phyloP scores from a whole-genome alignment of 2,113 vertebrate genomes.

The Aythya baeri region DNA sequence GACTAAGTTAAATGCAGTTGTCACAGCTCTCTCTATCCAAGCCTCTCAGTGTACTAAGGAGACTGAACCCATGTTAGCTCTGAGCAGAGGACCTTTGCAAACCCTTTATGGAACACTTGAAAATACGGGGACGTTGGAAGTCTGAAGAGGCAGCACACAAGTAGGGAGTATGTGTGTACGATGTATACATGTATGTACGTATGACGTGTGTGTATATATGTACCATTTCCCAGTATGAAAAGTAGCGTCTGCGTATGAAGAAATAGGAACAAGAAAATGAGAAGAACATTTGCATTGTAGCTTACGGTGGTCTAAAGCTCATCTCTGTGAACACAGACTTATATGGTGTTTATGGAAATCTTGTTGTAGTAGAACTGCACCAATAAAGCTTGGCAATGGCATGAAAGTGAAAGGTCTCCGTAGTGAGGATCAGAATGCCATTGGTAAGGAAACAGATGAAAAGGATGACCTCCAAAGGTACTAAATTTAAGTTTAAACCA shows the following conservation, averaged over 20 bases:
- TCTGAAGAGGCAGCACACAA: neutral
- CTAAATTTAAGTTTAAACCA: neutral
- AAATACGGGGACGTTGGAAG: neutral
- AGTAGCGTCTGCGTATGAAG: neutral
- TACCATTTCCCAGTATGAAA: neutral
- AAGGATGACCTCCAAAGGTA: neutral
- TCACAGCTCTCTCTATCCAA: neutral
- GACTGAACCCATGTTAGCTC: accelerated
- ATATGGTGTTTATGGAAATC: neutral
- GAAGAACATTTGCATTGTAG: neutral
- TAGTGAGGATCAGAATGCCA: neutral
- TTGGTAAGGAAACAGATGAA: neutral
- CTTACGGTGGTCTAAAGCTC: neutral
- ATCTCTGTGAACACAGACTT: neutral
- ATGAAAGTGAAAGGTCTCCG: neutral
- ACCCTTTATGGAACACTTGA: neutral
- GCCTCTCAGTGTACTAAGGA: neutral
- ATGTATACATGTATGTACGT: no score
- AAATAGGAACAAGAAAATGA: neutral
- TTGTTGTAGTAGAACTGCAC: neutral
- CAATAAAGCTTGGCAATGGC: neutral
- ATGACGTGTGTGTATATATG: no score
- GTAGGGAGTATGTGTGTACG: neutral
- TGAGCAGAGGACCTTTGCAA: neutral
- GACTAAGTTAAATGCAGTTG: neutral